Percentiles rank a stretch among this genome's conserved stretches.
phyloP scores from a whole-genome alignment of 2,888 invertebrate genomes.

The Drosophila parthenogenetica region DNA sequence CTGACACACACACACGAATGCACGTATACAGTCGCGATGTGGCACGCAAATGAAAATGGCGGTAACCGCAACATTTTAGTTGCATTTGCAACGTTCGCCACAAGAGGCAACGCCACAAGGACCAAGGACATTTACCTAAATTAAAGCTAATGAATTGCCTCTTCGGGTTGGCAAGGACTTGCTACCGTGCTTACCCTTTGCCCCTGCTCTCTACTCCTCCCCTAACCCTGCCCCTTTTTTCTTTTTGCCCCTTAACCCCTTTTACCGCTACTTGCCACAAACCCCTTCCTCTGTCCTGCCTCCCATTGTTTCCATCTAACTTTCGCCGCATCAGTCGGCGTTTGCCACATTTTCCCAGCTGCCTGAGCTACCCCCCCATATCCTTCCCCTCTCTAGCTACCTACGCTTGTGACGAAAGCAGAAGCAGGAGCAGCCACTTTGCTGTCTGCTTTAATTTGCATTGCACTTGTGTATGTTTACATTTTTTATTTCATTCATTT shows the following conservation, averaged over 20 bases:
- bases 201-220: not conserved
- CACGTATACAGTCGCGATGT: not conserved
- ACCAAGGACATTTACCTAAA: slow-evolving; percentile 82
- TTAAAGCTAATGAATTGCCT: slow-evolving; percentile 80
- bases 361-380: not conserved
- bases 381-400: not conserved
- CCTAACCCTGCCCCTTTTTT: not conserved
- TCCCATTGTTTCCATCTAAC: slow-evolving; percentile 52
- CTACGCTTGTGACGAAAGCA: slow-evolving; percentile 4
- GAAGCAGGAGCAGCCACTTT: slow-evolving; percentile 71
- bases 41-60: slow-evolving; percentile 62
- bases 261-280: too few relatives aligned
- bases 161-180: slow-evolving; percentile 68
- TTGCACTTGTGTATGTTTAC: slow-evolving; percentile 82
- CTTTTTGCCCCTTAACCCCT: not conserved
- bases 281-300: not conserved
- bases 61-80: slow-evolving; percentile 78
- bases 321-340: slow-evolving; percentile 50
- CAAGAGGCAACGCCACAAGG: slow-evolving; percentile 79
- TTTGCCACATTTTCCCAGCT: slow-evolving; percentile 38
- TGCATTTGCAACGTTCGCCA: slow-evolving; percentile 77
- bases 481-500: slow-evolving; percentile 81
- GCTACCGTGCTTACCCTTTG: slow-evolving; percentile 20
- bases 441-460: slow-evolving; percentile 81
- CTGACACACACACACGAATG: slow-evolving; percentile 15